Percentiles rank a stretch among this genome's conserved stretches.
Evolutionary conservation across 2,113 vertebrate species (phyloP).

Genomic region (Crotalus horridus): DNA sequence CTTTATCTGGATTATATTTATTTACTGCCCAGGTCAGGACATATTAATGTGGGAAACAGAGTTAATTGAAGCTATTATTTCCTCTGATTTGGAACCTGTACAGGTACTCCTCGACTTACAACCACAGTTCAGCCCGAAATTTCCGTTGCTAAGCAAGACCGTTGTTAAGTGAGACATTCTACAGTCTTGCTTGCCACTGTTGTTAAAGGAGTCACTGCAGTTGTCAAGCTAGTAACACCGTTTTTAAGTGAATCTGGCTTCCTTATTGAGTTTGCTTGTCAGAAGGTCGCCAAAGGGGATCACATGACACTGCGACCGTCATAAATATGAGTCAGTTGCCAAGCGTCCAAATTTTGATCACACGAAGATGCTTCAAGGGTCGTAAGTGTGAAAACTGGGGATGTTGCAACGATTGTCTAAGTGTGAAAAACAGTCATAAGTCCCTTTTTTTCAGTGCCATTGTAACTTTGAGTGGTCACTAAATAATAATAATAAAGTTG

Average conservation of each 20-base stretch:
- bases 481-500: too few species aligned
- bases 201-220: neutral
- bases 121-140: too few species aligned
- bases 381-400: neutral
- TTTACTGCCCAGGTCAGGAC: neutral
- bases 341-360: neutral
- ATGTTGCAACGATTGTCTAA: neutral
- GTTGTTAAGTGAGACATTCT: neutral
- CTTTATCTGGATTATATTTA: neutral
- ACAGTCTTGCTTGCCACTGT: neutral
- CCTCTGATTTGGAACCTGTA: neutral
- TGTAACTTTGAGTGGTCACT: neutral
- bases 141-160: neutral
- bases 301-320: too few species aligned
- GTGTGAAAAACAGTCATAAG: neutral
- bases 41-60: neutral
- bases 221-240: neutral
- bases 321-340: neutral
- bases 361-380: neutral
- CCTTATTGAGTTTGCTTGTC: neutral
- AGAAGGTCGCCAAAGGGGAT: neutral
- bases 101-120: too few species aligned
- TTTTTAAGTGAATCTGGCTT: too few species aligned
- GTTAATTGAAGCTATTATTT: neutral
- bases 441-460: neutral